These are phyloP conservation scores for Galbula dea DNA, from an alignment of 2,113 vertebrate genomes.

Conservation along the genomic window DNA sequence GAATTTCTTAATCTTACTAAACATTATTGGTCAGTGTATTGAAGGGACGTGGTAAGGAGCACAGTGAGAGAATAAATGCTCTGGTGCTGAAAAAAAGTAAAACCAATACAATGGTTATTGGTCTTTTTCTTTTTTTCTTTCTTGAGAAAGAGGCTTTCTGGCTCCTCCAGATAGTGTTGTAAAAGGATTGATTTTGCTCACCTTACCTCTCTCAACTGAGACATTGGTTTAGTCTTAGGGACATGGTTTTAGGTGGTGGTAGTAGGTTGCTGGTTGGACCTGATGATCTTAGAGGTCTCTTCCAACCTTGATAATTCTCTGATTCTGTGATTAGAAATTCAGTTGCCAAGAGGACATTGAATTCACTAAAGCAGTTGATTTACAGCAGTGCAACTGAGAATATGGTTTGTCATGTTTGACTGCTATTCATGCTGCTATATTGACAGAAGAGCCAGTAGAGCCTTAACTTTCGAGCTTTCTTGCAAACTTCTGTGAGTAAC, in stretches of 20 bases:
- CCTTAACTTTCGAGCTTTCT: neutral
- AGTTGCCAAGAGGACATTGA: neutral
- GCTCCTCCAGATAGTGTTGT: neutral
- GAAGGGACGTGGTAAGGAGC: neutral
- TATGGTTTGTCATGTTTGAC: neutral
- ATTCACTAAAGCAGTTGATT: neutral
- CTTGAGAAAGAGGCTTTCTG: neutral
- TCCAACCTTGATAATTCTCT: no score
- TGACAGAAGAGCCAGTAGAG: neutral
- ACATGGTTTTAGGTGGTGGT: no score
- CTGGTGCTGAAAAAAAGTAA: neutral
- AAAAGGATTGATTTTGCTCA: neutral
- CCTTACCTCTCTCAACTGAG: neutral
- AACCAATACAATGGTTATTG: neutral
- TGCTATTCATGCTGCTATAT: neutral
- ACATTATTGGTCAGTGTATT: neutral
- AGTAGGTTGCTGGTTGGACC: no score
- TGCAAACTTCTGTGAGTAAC: neutral
- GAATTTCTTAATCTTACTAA: neutral
- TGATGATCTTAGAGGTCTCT: no score
- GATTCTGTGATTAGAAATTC: no score
- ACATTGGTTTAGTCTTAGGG: no score
- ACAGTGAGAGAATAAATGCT: neutral
- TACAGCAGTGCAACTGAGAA: neutral
- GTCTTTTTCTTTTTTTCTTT: neutral